Conservation (phyloP, 2,113 vertebrate genomes). For the Cyanocitta stelleri region DNA sequence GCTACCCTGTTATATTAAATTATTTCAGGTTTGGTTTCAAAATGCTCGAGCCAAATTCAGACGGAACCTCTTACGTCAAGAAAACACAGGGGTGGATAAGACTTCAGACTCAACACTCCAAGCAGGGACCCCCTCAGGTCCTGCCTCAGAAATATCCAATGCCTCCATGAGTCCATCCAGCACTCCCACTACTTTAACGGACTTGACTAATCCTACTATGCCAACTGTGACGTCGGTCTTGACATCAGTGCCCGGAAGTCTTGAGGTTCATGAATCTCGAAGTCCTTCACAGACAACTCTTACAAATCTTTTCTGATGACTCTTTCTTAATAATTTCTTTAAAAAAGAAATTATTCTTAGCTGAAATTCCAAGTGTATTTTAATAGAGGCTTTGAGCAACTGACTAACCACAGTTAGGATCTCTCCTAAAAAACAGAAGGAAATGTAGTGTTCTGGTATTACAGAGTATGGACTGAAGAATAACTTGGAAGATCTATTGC, state of each 20-base stretch:
- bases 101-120: conserved; percentile 87
- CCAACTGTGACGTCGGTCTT: conserved; percentile 96
- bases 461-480: conserved; percentile 77
- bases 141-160: conserved; percentile 95
- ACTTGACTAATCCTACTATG: conserved; percentile 97
- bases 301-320: conserved; percentile 98
- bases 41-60: conserved; percentile 98
- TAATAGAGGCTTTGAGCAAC: conserved; percentile 87
- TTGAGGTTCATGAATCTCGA: conserved; percentile 92
- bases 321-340: conserved; percentile 75
- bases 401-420: conserved; percentile 81
- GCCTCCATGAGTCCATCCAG: conserved; percentile 96
- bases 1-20: conserved; percentile 55
- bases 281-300: conserved; percentile 97
- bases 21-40: conserved; percentile 95
- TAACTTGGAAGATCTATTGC: conserved; percentile 80
- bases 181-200: conserved; percentile 96
- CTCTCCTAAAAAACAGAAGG: conserved; percentile 77
- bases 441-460: conserved; percentile 75
- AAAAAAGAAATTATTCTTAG: conserved; percentile 82
- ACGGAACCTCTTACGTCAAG: conserved; percentile 95
- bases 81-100: conserved; percentile 95
- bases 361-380: conserved; percentile 86
- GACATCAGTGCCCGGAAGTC: conserved; percentile 85
- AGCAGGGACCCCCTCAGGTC: conserved; percentile 92